Evolutionary conservation across 2,888 invertebrate species (phyloP).

Genomic region (Mythimna pallens): DNA sequence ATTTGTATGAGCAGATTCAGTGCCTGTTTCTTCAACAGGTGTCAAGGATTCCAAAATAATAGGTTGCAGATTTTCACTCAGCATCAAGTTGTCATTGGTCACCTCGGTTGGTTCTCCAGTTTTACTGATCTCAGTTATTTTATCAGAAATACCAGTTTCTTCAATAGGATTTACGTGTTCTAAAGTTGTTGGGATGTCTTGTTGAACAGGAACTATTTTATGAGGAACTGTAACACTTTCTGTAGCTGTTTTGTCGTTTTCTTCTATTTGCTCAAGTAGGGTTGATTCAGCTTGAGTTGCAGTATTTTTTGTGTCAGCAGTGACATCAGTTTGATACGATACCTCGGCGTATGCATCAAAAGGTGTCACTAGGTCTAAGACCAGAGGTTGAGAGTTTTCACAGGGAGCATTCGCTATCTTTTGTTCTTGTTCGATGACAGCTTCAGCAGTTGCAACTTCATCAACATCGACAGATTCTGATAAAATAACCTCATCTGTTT

Average conservation of each 20-base stretch:
- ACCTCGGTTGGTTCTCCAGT: background rate
- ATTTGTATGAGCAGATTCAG: background rate
- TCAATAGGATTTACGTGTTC: constrained; percentile 6
- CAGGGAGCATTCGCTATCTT: background rate
- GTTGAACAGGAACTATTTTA: constrained; percentile 1
- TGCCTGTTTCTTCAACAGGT: too few species aligned
- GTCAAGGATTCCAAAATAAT: too few species aligned
- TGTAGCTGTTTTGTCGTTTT: background rate
- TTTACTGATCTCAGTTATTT: background rate
- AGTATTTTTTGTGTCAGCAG: background rate
- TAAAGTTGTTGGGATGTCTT: background rate
- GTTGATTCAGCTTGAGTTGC: background rate
- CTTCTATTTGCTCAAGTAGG: background rate
- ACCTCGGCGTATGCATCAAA: background rate
- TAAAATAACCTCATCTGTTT: constrained; percentile 4
- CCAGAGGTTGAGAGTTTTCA: background rate
- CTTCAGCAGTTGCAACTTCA: background rate
- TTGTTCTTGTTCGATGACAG: background rate
- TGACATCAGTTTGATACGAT: background rate
- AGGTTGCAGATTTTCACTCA: too few species aligned
- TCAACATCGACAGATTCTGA: constrained; percentile 2
- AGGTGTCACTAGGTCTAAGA: constrained; percentile 6
- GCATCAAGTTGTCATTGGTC: too few species aligned
- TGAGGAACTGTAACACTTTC: background rate
- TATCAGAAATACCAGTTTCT: background rate